Conservation (phyloP, 2,113 vertebrate genomes). For the Tamias sibiricus region DNA sequence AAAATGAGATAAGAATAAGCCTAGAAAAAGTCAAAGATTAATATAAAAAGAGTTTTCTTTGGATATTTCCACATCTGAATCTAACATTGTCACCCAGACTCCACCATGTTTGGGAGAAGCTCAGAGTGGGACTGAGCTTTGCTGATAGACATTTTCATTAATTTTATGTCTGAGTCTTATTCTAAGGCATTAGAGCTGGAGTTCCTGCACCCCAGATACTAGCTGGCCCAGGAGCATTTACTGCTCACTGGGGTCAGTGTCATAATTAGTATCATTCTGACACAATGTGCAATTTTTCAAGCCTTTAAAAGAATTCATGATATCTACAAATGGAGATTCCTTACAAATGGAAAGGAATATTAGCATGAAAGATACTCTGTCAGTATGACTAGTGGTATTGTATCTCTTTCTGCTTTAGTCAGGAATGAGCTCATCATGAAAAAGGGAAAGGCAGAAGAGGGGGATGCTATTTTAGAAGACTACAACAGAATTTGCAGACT, state of each 20-base stretch:
- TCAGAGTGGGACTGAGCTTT: background rate
- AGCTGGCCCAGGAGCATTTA: background rate
- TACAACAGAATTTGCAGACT: background rate
- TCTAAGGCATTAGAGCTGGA: background rate
- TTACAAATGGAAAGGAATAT: background rate
- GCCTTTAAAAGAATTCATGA: background rate
- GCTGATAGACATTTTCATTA: background rate
- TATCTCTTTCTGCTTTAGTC: background rate
- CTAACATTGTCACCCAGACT: background rate
- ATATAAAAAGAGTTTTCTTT: background rate
- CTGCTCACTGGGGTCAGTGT: background rate
- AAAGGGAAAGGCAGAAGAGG: background rate
- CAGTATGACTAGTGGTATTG: background rate
- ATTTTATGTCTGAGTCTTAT: background rate
- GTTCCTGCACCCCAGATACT: background rate
- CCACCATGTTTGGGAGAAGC: background rate
- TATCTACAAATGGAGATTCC: background rate
- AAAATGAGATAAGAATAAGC: background rate
- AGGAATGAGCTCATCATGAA: background rate
- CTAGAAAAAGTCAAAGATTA: background rate
- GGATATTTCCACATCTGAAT: background rate
- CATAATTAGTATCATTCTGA: background rate
- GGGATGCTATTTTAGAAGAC: background rate
- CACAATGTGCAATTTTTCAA: background rate
- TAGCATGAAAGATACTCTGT: background rate